Percentiles rank a stretch among this genome's conserved stretches.
Evolutionary conservation across 2,113 vertebrate species (phyloP).

Genomic region (Limnothrissa miodon): DNA sequence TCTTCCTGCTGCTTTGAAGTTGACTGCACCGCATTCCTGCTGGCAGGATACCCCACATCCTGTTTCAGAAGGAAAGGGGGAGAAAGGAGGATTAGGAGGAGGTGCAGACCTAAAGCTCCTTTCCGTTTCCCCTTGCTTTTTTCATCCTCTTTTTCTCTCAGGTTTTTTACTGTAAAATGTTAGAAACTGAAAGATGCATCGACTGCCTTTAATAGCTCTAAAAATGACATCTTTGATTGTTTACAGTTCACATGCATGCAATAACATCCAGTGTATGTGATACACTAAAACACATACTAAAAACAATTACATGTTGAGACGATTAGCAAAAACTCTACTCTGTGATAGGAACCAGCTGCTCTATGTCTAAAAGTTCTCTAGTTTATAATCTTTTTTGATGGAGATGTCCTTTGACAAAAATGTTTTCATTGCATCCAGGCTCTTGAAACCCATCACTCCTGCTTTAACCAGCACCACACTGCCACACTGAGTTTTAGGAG

Average conservation of each 20-base stretch:
- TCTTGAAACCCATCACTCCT: background rate
- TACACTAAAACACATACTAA: background rate
- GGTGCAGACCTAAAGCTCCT: background rate
- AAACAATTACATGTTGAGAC: conserved; percentile 1
- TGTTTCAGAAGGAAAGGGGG: conserved; percentile 67
- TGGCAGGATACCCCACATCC: conserved; percentile 83
- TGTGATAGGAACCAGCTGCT: background rate
- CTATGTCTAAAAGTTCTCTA: conserved; percentile 16
- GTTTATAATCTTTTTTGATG: background rate
- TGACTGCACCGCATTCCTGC: conserved; percentile 63
- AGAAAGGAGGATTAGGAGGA: conserved; percentile 36
- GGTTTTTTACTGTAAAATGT: background rate
- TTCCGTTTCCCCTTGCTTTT: background rate
- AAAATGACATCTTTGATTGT: background rate
- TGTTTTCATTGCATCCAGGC: background rate
- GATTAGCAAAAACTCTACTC: background rate
- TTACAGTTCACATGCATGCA: background rate
- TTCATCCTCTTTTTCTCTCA: background rate
- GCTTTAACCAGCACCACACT: background rate
- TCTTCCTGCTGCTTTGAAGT: conserved; percentile 68
- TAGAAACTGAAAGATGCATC: background rate
- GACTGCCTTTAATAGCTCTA: background rate
- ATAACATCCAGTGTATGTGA: background rate
- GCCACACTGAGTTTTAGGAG: background rate
- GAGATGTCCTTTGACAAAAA: conserved; percentile 6